Base-by-base conservation (phyloP, 2,797 vertebrate species). In the Protonibea diacanthus region DNA sequence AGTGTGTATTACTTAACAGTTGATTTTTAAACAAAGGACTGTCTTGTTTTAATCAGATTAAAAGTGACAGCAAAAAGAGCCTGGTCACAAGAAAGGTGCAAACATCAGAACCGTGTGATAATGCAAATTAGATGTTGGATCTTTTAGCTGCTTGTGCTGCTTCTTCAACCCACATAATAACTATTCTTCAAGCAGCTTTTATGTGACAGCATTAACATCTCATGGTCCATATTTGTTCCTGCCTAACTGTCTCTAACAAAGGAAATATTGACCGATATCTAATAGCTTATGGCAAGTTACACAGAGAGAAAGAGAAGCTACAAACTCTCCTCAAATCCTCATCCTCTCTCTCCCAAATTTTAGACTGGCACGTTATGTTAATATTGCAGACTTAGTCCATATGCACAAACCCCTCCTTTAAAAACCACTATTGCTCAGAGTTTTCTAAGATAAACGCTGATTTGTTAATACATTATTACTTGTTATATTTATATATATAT, bases 331-430 rank as follows among this genome's bases (percentile, higher is more conserved):
- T 78, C 62, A 78, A 87, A 79, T 60, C 77, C 74, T 94, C 91
- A 90, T 71, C 81, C 13, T 68, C 59, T 71, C 63, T 58, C 68
- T 73, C 64, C 94, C 94, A 90, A 95, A 96, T 96, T 95, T 94
- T 96, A 92, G 95, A 97, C 96, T 96, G 97, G 97, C 95, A 97
- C 95, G 92, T 85, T 94, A 97, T 95, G 97, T 96, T 97, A 96
- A 97, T 89, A 89, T 97, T 98, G 97, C 96, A 98, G 97, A 96
- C 96, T 95, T 87, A 95, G 94, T 95, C 95, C 96, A 97, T 97
- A 96, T 96, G 96, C 96, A 97, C 96, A 86, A 79, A 86, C 77
- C 76, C 95, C 96, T 95, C 94, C 94, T 95, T 96, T 96, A 91
- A 91, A 93, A 95, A 90, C 91, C 83, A 96, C 96, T 97, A 98